These are phyloP conservation scores for Parnassius apollo DNA, from an alignment of 2,888 invertebrate genomes.

Conservation along the genomic window DNA sequence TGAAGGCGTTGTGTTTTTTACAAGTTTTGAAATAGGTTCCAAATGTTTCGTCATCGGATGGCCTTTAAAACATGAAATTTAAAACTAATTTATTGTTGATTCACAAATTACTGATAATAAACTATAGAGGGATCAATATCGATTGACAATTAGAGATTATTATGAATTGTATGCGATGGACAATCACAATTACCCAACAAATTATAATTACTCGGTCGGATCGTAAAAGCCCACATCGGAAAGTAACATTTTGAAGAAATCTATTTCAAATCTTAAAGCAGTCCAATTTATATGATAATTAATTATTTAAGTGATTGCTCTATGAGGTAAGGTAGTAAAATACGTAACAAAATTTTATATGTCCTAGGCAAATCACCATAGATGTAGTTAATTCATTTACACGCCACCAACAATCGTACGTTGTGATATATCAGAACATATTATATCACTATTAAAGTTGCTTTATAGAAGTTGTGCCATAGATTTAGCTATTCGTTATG, in stretches of 20 bases:
- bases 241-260: conserved; percentile 45
- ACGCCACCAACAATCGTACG: conserved; percentile 44
- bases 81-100: conserved; percentile 45
- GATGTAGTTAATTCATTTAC: conserved; percentile 47
- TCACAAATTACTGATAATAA: conserved; percentile 51
- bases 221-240: conserved; percentile 29
- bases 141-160: conserved; percentile 33
- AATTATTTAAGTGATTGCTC: conserved; percentile 39
- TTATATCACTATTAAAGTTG: conserved; percentile 34
- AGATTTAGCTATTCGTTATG: conserved; percentile 23
- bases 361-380: conserved; percentile 55
- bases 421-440: conserved; percentile 57
- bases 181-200: conserved; percentile 3
- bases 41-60: conserved; percentile 25
- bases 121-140: conserved; percentile 67
- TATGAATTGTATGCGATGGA: conserved; percentile 21
- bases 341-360: conserved; percentile 59
- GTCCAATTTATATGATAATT: conserved; percentile 58
- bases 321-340: conserved; percentile 42
- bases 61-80: conserved; percentile 45
- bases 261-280: conserved; percentile 74
- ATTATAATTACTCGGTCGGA: conserved; percentile 29
- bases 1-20: conserved; percentile 56
- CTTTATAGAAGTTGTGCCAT: conserved; percentile 35
- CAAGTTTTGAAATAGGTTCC: conserved; percentile 69